phyloP scores from a whole-genome alignment of 2,113 vertebrate species.

The Eleginops maclovinus region DNA sequence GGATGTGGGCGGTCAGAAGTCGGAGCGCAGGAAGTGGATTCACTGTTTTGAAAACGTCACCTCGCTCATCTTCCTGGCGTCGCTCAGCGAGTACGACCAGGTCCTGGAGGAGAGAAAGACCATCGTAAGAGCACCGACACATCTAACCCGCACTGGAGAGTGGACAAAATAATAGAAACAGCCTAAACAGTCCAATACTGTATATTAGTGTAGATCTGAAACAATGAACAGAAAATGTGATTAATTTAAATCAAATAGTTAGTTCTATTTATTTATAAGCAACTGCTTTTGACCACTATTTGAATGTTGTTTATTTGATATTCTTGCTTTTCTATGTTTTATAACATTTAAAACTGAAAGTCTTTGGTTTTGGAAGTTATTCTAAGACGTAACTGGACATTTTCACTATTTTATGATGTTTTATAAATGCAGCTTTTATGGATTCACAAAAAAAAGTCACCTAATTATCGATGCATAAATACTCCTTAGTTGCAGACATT shows the following conservation, averaged over 20 bases:
- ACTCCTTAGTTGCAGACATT: not conserved
- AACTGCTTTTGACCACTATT: not conserved
- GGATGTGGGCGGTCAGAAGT: conserved; percentile 92
- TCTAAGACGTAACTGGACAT: not conserved
- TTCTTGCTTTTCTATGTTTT: not conserved
- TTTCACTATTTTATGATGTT: not conserved
- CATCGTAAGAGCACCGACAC: conserved; percentile 80
- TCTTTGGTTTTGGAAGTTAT: not conserved
- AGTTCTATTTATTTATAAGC: not conserved
- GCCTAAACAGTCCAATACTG: too few species aligned
- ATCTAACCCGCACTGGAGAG: too few species aligned
- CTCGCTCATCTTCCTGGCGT: conserved; percentile 92
- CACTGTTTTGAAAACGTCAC: conserved; percentile 93
- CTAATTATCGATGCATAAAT: not conserved
- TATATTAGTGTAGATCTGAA: not conserved
- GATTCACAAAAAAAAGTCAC: not conserved
- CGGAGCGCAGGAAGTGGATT: conserved; percentile 93
- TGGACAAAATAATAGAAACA: conserved; percentile 1
- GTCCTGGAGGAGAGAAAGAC: conserved; percentile 88
- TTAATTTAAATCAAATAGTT: too few species aligned
- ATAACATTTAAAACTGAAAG: not conserved
- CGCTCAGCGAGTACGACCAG: conserved; percentile 93
- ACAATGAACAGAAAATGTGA: not conserved
- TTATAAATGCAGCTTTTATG: not conserved
- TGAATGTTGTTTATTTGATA: too few species aligned